A percentile compares a stretch with the other conserved stretches of the same genome.
These are phyloP conservation scores for Platalea minor DNA, from an alignment of 2,797 vertebrate genomes.

Conservation along the genomic window DNA sequence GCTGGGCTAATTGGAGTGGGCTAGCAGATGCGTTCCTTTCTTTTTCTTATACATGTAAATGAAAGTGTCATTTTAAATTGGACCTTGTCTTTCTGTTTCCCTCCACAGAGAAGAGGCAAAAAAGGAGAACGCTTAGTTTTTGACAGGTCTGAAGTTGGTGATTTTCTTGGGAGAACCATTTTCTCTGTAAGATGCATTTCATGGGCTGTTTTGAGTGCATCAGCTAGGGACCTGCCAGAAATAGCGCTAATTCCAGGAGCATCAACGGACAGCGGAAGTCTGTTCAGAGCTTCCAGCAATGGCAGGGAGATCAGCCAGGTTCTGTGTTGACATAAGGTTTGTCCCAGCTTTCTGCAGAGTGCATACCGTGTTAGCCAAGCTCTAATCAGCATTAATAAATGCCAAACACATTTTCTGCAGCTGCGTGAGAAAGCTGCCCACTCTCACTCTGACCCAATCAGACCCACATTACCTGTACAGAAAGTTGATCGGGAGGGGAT, in stretches of 20 bases:
- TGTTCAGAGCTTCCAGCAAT: neutral
- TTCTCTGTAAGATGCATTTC: neutral
- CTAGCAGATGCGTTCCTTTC: neutral
- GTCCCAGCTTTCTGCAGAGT: neutral
- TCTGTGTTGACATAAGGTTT: conserved; percentile 13
- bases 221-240: neutral
- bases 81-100: neutral
- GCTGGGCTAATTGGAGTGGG: neutral
- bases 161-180: neutral
- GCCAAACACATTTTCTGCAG: conserved; percentile 22
- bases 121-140: neutral
- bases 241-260: neutral
- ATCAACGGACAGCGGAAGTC: neutral
- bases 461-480: neutral
- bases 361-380: neutral
- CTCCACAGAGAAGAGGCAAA: neutral
- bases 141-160: neutral
- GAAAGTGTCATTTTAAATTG: neutral
- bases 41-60: neutral
- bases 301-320: neutral
- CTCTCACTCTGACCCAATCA: neutral
- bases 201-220: neutral
- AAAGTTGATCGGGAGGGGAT: neutral
- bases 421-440: neutral
- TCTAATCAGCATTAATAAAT: conserved; percentile 1